Evolutionary conservation across 2,888 invertebrate species (phyloP).

Genomic region (Pyralis farinalis): DNA sequence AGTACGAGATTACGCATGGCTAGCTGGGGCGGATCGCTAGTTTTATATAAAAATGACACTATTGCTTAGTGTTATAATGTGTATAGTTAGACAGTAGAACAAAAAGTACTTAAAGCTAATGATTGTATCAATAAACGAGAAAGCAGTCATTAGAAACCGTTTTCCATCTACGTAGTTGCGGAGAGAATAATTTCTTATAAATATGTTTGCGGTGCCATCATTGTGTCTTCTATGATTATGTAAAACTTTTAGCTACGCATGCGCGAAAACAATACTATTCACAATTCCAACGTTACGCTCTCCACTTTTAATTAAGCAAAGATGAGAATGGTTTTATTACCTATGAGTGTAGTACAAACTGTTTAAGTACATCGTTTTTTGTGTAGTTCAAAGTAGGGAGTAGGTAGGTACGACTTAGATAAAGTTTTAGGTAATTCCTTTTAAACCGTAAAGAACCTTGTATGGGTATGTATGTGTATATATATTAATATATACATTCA

Average conservation of each 20-base stretch:
- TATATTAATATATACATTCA: too few species aligned
- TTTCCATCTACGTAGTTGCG: neutral
- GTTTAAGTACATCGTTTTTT: too few species aligned
- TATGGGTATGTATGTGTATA: too few species aligned
- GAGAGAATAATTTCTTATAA: slow-evolving; percentile 4
- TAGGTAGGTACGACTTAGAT: too few species aligned
- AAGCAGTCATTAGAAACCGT: slow-evolving; percentile 4
- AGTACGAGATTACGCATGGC: too few species aligned
- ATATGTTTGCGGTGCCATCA: slow-evolving; percentile 1
- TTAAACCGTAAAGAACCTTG: too few species aligned
- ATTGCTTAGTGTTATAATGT: too few species aligned
- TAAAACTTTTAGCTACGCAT: slow-evolving; percentile 8
- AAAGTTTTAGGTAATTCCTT: too few species aligned
- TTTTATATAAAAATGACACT: too few species aligned
- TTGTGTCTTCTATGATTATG: slow-evolving; percentile 13
- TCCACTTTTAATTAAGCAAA: slow-evolving; percentile 15
- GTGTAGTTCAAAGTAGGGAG: too few species aligned
- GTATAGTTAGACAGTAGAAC: too few species aligned
- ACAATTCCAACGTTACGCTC: slow-evolving; percentile 14
- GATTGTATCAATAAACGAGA: slow-evolving; percentile 1
- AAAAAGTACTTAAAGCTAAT: neutral
- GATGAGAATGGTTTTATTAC: slow-evolving; percentile 5
- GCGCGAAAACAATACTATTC: slow-evolving; percentile 11
- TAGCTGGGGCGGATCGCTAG: too few species aligned
- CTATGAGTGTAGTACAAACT: neutral